Base-by-base conservation (phyloP, 2,888 invertebrate genomes). In the Gisinianus flammeolus region DNA sequence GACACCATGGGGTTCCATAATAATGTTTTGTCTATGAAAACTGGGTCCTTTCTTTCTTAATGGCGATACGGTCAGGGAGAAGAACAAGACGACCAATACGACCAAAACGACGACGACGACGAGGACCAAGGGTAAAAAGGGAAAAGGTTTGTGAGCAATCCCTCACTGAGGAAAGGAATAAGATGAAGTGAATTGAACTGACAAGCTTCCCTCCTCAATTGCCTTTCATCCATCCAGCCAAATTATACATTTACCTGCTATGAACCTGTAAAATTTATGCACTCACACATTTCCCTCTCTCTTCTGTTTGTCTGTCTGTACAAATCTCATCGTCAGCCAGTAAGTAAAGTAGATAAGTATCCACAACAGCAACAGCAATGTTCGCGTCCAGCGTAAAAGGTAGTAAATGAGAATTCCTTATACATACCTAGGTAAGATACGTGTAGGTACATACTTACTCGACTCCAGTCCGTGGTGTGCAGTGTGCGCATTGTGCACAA, bases 1-100 rank as follows among this genome's bases (percentile, higher is more conserved):
- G 67, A 52, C 75, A 28, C 75, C 67, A 44, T 54, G 54, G 75
- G 75, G 75, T 75, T 75, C 67, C 75, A 67, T 67, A 67, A 67
- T 66, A 75, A 67, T 75, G 75, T 75, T 67, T 75, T 75, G 75
- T 75, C 75, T 75, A 67, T 54, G 66, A 75, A 66, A 67, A 75
- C 66, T 66, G 66, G 67, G 67, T 75, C 75, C 75, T 75, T 75
- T 74, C 66, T 52, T 66, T 75, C 75, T 75, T 75, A 75, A 75
- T 75, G 75, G 75, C 28, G 67, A 75, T 62, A 44, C 19, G 44
- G n/a, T n/a, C n/a, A 66, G 28, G 10, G 66, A 66, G 31, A 33
- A 4, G n/a, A 28, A 26, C 5, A 28, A 8, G 64, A 28, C 10
- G 4, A 70, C 24, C 10, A 35, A n/a, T n/a, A 33, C 3, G 31